phyloP scores from a whole-genome alignment of 2,113 vertebrate genomes.

The Pollachius pollachius region DNA sequence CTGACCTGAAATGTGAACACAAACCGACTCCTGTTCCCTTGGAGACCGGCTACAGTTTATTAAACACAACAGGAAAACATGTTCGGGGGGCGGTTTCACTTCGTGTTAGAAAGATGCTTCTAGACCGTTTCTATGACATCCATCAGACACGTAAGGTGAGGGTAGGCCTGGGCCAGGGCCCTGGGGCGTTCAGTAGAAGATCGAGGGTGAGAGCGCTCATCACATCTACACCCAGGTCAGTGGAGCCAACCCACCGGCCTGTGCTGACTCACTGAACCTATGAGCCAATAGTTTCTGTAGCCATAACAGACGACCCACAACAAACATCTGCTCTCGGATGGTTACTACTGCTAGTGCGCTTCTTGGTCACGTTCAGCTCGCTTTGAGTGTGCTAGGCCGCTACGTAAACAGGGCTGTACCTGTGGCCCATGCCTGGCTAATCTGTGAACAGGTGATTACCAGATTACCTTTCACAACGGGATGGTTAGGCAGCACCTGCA shows the following conservation, averaged over 20 bases:
- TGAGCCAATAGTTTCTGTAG: neutral
- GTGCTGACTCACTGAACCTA: neutral
- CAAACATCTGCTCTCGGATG: neutral
- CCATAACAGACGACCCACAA: neutral
- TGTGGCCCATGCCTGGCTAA: constrained; percentile 11
- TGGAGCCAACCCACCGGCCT: neutral
- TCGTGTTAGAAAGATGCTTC: too few relatives aligned
- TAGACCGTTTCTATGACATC: too few relatives aligned
- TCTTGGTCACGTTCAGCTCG: neutral
- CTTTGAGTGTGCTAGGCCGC: neutral
- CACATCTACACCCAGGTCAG: neutral
- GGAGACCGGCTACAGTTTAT: too few relatives aligned
- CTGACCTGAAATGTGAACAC: too few relatives aligned
- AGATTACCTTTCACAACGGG: constrained; percentile 26
- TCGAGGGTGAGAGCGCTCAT: neutral
- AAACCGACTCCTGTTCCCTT: too few relatives aligned
- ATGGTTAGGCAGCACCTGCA: constrained; percentile 42
- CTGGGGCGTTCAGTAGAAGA: constrained; percentile 7
- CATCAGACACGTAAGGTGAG: constrained; percentile 12
- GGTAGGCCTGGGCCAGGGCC: constrained; percentile 1
- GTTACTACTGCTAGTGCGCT: neutral
- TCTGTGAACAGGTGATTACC: constrained; percentile 11
- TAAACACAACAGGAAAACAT: too few relatives aligned
- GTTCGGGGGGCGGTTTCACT: too few relatives aligned
- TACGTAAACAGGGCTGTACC: neutral